Evolutionary conservation across 2,797 vertebrate species (phyloP), one percentile per base, ranked within the genome.

Genomic region (Poecile montanus): DNA sequence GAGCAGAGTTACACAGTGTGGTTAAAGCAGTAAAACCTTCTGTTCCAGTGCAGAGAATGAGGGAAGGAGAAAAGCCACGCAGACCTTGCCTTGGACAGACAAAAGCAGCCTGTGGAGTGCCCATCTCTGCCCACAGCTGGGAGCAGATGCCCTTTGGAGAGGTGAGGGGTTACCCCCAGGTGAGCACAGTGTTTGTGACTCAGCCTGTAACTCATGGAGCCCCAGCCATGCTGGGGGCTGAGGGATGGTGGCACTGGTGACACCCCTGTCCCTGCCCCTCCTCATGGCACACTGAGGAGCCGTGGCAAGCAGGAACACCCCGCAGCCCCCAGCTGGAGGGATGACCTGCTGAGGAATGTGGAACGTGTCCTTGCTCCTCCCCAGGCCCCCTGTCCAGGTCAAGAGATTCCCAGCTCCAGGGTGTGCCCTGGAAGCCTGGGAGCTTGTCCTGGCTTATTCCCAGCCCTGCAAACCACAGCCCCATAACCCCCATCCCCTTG

Each of bases 361-460:
- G 34, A 72, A 60, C 0, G 0, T 26, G 47, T 8, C 36, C 23
- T 73, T 6, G 2, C 34, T 72, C 26, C 26, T 58, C 54, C 32
- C 63, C 44, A 65, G 17, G 17, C 10, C 57, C 75, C 48, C 54
- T 58, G 80, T 38, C 38, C 11, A 16, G 45, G 57, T 2, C 47
- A 42, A 50, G 36, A 36, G 48, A n/a, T 26, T 48, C 7, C 21
- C 62, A 22, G 36, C 30, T 36, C 27, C 2, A 14, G 34, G 7
- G 25, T 29, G 50, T 29, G 57, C 63, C 58, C 10, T 26, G 51
- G 20, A 30, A 11, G 16, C 32, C n/a, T 2, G 4, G 7, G 30
- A 84, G 57, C 34, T 6, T 20, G 25, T 15, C 22, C 13, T 60
- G 57, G 30, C 44, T 74, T n/a, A 53, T 30, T 53, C 34, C 23